Evolutionary conservation across 2,888 invertebrate species (phyloP), one percentile per base, ranked within the genome.

Genomic region (Cataglyphis livida): DNA sequence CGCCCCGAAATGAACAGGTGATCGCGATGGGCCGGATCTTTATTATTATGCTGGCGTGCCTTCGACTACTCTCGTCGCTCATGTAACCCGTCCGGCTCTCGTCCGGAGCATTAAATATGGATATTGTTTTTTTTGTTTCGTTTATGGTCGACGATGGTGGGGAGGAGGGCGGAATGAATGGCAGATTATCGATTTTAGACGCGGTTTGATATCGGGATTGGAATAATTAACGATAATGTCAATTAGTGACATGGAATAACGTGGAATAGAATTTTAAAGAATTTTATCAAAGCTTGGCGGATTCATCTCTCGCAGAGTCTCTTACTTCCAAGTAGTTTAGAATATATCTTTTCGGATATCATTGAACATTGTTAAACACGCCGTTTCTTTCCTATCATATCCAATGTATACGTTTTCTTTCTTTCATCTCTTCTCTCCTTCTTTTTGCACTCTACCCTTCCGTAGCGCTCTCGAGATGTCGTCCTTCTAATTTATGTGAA

Each of bases 401-500:
- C 54, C 51, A 41, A 76, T 18, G 70, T 68, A 65, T 28, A n/a
- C n/a, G 38, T 66, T 18, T 18, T 12, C 62, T 78, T 38, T 83
- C 68, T 61, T 35, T 66, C 59, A 44, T 15, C 48, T 54, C 70
- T 35, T 54, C 51, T 44, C 83, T 82, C 83, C 78, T 38, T 71
- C 66, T 84, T 83, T 79, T 64, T 84, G 73, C 61, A 71, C 84
- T 85, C 82, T 84, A 70, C 83, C 81, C 76, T 85, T 81, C 81
- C 78, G 85, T 57, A 82, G 85, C 86, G 90, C 88, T 87, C 90
- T 90, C 88, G 92, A 92, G 91, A 92, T 90, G 92, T 92, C 91
- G 90, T 87, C 90, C 87, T 84, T 84, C 90, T 93, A 93, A 93
- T 93, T 93, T 93, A 93, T 93, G 93, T 92, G 90, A 90, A 88